Base-by-base conservation (phyloP, 2,888 invertebrate species). In the Cotesia congregata region DNA sequence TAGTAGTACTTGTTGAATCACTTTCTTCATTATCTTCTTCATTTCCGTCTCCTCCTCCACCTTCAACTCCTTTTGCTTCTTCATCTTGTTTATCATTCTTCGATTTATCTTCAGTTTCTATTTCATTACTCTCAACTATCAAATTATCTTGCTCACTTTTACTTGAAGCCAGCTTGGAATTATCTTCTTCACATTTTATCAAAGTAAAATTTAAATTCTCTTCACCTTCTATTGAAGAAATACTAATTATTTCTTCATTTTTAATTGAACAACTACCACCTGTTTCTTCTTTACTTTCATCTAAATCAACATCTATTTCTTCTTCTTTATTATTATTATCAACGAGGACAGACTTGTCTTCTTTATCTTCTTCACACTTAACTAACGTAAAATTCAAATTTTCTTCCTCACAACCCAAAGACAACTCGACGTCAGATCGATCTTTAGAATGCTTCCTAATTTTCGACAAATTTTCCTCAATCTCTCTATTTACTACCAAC, bases 11-110 rank as follows among this genome's bases (percentile, higher is more conserved):
- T 40, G 9, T 50, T 65, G 60, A 41, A 60, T 39, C 1, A 39
- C 6, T 50, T 38, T 67, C 64, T 59, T 67, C 41, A n/a, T 30
- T 65, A 17, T 67, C 50, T 74, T 9, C 40, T 39, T 67, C 1
- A 77, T 76, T 20, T 80, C 76, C 9, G 2, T 68, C 2, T 64
- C 20, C 38, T 79, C 75, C 20, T 77, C 78, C 17, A 76, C 78
- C 59, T 75, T 77, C 70, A 80, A 77, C 17, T 79, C 80, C 6
- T 7, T 17, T 15, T 17, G 17, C 17, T 6, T 2, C 20, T 17
- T 62, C 20, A n/a, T 6, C n/a, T 17, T 15, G 0, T 6, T 6
- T n/a, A 17, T 62, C 62, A n/a, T 62, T 15, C 1, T 5, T n/a
- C 6, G 50, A 1, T 30, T 30, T 30, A 30, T 30, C 30, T 3